A percentile compares a stretch with the other conserved stretches of the same genome.
These are phyloP conservation scores for Rosalia funebris DNA, from an alignment of 2,888 invertebrate genomes.

Conservation along the genomic window DNA sequence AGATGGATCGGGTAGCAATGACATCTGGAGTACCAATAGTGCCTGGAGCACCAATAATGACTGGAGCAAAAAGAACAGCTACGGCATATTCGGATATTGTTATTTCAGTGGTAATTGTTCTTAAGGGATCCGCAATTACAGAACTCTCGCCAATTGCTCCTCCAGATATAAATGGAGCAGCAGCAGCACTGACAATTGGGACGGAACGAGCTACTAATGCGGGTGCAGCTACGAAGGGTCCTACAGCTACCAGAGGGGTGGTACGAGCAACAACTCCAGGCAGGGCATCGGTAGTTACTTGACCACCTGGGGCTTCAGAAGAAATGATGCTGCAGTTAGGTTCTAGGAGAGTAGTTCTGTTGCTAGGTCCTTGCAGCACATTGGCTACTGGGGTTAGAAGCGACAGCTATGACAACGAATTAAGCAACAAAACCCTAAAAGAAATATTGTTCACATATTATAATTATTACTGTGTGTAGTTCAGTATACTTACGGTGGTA, in stretches of 20 bases:
- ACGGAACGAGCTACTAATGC: constrained; percentile 32
- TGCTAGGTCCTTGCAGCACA: constrained; percentile 53
- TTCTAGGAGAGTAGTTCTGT: constrained; percentile 49
- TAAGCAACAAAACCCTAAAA: constrained; percentile 47
- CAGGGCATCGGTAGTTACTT: constrained; percentile 46
- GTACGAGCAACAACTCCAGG: constrained; percentile 29
- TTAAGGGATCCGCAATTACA: constrained; percentile 49
- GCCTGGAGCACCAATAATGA: background rate
- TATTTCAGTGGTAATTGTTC: constrained; percentile 44
- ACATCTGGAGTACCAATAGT: background rate
- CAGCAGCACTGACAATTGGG: constrained; percentile 28
- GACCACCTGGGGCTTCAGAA: constrained; percentile 52
- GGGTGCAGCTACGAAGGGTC: constrained; percentile 24
- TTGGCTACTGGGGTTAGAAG: constrained; percentile 43
- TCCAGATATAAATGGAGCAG: constrained; percentile 29
- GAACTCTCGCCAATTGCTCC: constrained; percentile 38
- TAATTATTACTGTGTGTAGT: too few relatives aligned
- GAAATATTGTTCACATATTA: too few relatives aligned
- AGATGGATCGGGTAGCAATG: too few relatives aligned
- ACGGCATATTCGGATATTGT: constrained; percentile 41
- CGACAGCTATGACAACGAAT: constrained; percentile 49
- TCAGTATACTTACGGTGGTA: too few relatives aligned
- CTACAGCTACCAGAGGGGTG: too few relatives aligned
- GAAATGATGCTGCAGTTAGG: constrained; percentile 52
- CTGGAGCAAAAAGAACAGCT: constrained; percentile 12